A percentile compares a stretch with the other conserved stretches of the same genome.
phyloP scores from a whole-genome alignment of 1,140 invertebrate species.

The Hycleus phaleratus region DNA sequence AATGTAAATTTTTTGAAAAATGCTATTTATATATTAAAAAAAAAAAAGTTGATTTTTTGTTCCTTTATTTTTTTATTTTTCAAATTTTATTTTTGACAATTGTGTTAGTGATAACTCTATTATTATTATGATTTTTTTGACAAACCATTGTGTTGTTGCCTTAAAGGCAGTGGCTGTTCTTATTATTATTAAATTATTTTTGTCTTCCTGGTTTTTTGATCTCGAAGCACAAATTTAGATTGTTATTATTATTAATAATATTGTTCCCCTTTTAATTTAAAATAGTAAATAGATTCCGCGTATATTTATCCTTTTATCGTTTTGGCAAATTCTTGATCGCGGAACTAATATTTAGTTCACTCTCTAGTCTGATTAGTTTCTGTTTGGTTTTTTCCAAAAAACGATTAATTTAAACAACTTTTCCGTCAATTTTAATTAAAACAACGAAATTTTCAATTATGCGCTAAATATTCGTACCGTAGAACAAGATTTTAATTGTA shows the following conservation, averaged over 20 bases:
- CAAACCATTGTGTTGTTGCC: conserved; percentile 17
- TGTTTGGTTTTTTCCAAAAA: background rate
- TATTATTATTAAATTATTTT: conserved; percentile 5
- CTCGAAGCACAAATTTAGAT: conserved; percentile 22
- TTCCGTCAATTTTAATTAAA: background rate
- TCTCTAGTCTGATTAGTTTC: conserved; percentile 1
- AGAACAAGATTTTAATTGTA: conserved; percentile 10
- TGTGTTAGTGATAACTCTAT: background rate
- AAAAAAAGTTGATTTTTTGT: too few relatives aligned
- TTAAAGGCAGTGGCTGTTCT: conserved; percentile 23
- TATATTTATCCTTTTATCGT: too few relatives aligned
- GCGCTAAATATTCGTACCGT: conserved; percentile 13
- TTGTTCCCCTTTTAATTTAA: too few relatives aligned
- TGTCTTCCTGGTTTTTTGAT: conserved; percentile 32
- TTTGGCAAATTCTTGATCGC: conserved; percentile 1
- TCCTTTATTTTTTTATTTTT: too few relatives aligned
- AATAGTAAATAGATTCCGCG: too few relatives aligned
- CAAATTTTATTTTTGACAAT: background rate
- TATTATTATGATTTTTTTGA: conserved; percentile 4
- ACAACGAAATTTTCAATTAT: conserved; percentile 7
- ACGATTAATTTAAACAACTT: too few relatives aligned
- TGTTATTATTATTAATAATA: too few relatives aligned
- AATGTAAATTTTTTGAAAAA: background rate
- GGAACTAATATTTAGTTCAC: conserved; percentile 12
- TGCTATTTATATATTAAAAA: too few relatives aligned